These are phyloP conservation scores for Halcyon smyrnensis DNA, from an alignment of 2,797 vertebrate genomes.

Conservation along the genomic window DNA sequence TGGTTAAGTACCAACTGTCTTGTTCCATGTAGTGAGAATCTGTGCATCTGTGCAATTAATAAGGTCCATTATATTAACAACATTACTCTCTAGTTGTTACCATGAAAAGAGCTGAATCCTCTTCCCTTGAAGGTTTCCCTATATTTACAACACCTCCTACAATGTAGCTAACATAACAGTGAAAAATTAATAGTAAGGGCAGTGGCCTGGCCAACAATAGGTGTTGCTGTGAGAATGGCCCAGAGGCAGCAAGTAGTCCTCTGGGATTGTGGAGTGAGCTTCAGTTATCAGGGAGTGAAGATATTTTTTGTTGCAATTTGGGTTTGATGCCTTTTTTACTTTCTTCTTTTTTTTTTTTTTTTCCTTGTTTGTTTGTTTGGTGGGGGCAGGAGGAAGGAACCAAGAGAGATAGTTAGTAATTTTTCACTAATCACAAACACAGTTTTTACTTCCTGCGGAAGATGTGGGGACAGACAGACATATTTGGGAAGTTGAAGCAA, in stretches of 20 bases:
- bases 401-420: neutral
- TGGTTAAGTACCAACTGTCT: accelerated
- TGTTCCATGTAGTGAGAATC: accelerated
- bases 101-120: neutral
- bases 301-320: neutral
- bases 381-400: accelerated
- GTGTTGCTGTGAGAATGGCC: neutral
- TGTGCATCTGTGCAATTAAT: neutral
- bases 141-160: neutral
- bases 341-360: too few species aligned
- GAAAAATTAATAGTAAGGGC: neutral
- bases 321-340: neutral
- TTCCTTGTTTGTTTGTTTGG: neutral
- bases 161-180: neutral
- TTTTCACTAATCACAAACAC: neutral
- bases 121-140: neutral
- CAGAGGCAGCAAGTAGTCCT: neutral
- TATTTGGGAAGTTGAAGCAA: neutral
- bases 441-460: neutral
- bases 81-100: neutral
- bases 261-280: neutral
- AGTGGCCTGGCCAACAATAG: neutral
- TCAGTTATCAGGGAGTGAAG: neutral
- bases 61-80: neutral
- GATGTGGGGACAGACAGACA: neutral